A percentile compares a stretch with the other conserved stretches of the same genome.
These are phyloP conservation scores for Nyctereutes procyonoides DNA, from an alignment of 2,113 vertebrate genomes.

Conservation along the genomic window DNA sequence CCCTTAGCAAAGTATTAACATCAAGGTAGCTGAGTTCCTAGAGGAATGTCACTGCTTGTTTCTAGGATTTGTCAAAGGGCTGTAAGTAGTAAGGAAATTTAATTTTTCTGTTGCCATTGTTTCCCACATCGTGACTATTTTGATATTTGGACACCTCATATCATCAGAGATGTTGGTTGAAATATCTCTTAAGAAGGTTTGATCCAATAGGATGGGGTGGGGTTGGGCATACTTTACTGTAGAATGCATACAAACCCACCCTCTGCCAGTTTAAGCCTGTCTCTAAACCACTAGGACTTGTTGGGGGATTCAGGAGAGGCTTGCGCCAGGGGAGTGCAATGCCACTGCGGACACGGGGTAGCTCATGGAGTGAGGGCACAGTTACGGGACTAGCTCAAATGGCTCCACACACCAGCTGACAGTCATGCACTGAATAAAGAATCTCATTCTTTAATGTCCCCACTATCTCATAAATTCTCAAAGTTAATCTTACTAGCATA, in stretches of 20 bases:
- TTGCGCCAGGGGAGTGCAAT: rapidly evolving
- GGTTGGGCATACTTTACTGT: not conserved
- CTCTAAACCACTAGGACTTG: not conserved
- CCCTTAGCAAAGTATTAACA: not conserved
- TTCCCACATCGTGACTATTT: not conserved
- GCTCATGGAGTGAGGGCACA: not conserved
- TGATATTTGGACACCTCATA: not conserved
- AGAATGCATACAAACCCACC: not conserved
- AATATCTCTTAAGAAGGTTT: not conserved
- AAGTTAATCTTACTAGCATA: not conserved
- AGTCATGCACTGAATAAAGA: not conserved
- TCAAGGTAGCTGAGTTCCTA: not conserved
- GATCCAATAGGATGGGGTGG: not conserved
- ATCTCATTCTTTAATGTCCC: not conserved
- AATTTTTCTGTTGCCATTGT: not conserved
- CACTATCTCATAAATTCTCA: not conserved
- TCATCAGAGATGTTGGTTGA: not conserved
- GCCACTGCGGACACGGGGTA: rapidly evolving
- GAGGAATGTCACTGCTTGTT: not conserved
- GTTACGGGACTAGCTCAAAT: no score
- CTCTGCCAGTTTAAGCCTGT: not conserved
- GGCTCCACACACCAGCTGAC: not conserved
- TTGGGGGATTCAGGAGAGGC: not conserved
- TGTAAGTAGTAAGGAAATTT: not conserved
- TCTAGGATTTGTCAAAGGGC: not conserved